Percentiles rank a stretch among this genome's conserved stretches.
phyloP scores from a whole-genome alignment of 2,113 vertebrate genomes.

The Bungarus multicinctus region DNA sequence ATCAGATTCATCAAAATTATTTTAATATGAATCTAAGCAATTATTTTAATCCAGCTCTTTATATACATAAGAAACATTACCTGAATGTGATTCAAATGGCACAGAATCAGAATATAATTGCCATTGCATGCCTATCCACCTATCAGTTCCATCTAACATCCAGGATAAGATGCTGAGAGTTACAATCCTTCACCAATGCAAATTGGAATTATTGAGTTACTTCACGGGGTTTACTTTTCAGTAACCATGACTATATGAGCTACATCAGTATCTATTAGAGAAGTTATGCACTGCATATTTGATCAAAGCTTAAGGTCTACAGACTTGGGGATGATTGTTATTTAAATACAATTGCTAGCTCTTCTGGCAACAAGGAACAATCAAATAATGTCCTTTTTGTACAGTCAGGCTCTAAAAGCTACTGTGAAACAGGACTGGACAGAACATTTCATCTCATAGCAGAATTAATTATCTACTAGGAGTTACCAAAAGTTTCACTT shows the following conservation, averaged over 20 bases:
- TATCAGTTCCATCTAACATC: background rate
- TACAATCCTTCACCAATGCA: background rate
- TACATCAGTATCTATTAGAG: conserved; percentile 17
- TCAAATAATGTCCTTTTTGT: conserved; percentile 53
- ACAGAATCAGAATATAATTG: background rate
- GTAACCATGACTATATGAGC: background rate
- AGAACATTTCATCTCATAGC: conserved; percentile 64
- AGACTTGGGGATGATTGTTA: conserved; percentile 61
- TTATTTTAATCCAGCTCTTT: background rate
- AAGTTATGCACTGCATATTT: conserved; percentile 41
- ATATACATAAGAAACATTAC: background rate
- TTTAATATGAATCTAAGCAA: background rate
- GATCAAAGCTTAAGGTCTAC: conserved; percentile 52
- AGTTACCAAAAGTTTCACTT: conserved; percentile 30
- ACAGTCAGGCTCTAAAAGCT: conserved; percentile 57
- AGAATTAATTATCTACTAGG: conserved; percentile 57
- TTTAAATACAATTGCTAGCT: conserved; percentile 66
- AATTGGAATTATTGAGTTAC: conserved; percentile 2
- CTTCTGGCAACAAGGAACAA: conserved; percentile 60
- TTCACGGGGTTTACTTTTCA: background rate
- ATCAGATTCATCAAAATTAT: background rate
- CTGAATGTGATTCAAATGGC: background rate
- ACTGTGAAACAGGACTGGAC: conserved; percentile 64
- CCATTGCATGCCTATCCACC: background rate
- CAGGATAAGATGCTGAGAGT: background rate